Conservation (phyloP, 2,888 invertebrate species). For the Ectemnius continuus region DNA sequence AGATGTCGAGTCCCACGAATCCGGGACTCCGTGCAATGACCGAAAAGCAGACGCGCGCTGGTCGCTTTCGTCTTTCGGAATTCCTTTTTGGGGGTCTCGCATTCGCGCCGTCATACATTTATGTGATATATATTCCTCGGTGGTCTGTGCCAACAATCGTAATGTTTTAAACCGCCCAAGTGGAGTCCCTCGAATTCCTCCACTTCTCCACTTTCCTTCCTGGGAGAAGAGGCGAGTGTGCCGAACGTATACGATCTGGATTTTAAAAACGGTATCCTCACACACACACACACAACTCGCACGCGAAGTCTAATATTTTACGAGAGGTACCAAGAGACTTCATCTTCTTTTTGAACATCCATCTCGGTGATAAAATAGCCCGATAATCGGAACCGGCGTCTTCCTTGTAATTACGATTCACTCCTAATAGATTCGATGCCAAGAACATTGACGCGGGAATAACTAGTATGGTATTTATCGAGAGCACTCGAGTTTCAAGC, state of each 20-base stretch:
- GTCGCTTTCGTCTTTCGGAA: neutral
- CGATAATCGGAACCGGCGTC: constrained; percentile 20
- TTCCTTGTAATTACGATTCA: constrained; percentile 43
- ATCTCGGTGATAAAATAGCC: no score
- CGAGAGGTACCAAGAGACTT: neutral
- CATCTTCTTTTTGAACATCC: no score
- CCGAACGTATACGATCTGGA: constrained; percentile 45
- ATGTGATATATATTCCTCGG: constrained; percentile 8
- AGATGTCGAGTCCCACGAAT: no score
- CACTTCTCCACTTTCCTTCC: constrained; percentile 17
- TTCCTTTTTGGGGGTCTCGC: constrained; percentile 3
- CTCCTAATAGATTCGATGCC: no score
- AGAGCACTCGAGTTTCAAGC: constrained; percentile 26
- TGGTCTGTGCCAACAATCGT: constrained; percentile 46
- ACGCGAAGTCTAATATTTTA: constrained; percentile 1
- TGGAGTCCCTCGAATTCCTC: neutral
- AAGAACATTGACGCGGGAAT: constrained; percentile 8
- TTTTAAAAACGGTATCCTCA: neutral
- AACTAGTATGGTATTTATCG: constrained; percentile 5
- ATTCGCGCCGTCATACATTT: constrained; percentile 8
- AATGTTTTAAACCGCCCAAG: constrained; percentile 20
- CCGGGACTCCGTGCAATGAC: no score
- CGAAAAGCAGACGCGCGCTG: neutral
- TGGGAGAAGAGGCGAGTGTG: constrained; percentile 24
- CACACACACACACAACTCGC: neutral